Evolutionary conservation across 23 tunicate species (phyloP), one percentile per base, ranked within the genome.

Genomic region (Styela clava): DNA sequence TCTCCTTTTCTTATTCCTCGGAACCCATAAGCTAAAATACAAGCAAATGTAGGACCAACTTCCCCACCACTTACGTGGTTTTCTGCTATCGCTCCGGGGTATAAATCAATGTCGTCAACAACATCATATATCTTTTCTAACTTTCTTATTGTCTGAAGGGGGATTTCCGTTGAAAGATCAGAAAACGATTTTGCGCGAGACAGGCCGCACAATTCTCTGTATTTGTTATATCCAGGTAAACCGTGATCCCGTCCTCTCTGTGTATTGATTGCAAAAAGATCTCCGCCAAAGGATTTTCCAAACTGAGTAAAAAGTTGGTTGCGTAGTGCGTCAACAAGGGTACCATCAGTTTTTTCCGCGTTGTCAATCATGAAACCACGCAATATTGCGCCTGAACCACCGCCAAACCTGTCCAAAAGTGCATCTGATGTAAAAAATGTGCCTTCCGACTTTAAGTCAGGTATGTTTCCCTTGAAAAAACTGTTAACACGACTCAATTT

Each of bases 201-300:
- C 34, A 87, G 74, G 16, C 98, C 98, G 62, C 84, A 88, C 34
- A 94, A 84, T 63, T 68, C 94, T 51, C 98, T 65, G 78, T 78
- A 94, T 2, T 81, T 36, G 78, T 94, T 94, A 79, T 94, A 94
- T 35, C 86, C 86, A 32, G 92, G 89, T 27, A 88, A 21, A 16
- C 98, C 98, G 74, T 94, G 98, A 68, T 88, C 98, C 62, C 98
- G 74, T 35, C 94, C 98, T 36, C 98, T n/a, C 63, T 88, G 89
- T 2, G 88, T 69, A 79, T 94, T 94, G 34, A 94, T 85, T 2
- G 98, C 89, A 29, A 94, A 69, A 25, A 64, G 74, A 64, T 79
- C 83, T 12, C 28, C 31, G 18, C 73, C 74, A 33, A 16, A 64
- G 0, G 36, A 12, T 31, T 31, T 64, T 0, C 74, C 74, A 52